A percentile compares a stretch with the other conserved stretches of the same genome.
Conservation (phyloP, 2,888 invertebrate species). For the Flexamia atlantica region DNA sequence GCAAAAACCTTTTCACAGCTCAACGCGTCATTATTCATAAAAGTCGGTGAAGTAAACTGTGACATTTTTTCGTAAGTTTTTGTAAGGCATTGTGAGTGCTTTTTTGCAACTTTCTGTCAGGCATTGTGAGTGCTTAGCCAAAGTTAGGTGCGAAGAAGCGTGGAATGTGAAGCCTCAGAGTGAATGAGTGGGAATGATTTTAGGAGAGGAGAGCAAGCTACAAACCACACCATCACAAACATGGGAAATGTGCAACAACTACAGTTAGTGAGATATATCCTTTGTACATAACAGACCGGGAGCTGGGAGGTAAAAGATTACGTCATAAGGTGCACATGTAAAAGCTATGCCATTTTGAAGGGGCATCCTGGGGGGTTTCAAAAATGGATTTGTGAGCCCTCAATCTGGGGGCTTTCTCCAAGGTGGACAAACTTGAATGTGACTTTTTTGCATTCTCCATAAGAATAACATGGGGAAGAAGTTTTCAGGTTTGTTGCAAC, state of each 20-base stretch:
- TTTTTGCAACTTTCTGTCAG: slow-evolving; percentile 6
- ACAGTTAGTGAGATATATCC: slow-evolving; percentile 17
- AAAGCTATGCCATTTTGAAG: no score
- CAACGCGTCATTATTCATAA: slow-evolving; percentile 5
- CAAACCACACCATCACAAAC: slow-evolving; percentile 56
- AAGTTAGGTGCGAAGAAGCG: slow-evolving; percentile 38
- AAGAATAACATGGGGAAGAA: no score
- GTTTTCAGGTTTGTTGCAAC: no score
- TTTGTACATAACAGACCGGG: no score
- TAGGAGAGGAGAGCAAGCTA: slow-evolving; percentile 57
- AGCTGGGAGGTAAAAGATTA: no score
- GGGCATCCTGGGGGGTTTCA: no score
- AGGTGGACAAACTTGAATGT: no score
- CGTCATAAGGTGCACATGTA: no score
- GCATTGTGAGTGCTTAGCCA: slow-evolving; percentile 48
- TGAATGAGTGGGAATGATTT: slow-evolving; percentile 40
- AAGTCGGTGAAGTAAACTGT: background rate
- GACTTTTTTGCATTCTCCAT: no score
- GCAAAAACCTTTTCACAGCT: background rate
- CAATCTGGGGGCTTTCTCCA: no score
- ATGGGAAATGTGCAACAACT: background rate
- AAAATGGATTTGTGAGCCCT: no score
- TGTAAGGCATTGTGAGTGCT: slow-evolving; percentile 34
- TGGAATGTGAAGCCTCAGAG: slow-evolving; percentile 20
- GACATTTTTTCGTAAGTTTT: background rate